Percentiles rank a stretch among this genome's conserved stretches.
Conservation (phyloP, 2,113 vertebrate species). For the Aix galericulata region DNA sequence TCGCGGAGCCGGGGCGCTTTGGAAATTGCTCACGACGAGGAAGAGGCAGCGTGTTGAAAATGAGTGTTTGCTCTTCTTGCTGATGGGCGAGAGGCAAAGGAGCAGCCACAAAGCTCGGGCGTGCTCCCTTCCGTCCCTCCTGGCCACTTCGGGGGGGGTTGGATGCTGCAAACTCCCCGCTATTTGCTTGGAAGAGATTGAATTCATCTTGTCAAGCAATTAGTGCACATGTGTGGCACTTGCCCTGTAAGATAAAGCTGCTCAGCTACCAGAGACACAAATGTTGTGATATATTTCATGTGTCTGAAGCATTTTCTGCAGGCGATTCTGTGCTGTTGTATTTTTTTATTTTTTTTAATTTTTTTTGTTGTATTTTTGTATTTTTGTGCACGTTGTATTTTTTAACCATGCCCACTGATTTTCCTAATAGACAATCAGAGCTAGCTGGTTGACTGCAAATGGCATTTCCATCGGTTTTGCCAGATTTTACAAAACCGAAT, state of each 20-base stretch:
- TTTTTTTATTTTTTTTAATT: too few species aligned
- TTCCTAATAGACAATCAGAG: not conserved
- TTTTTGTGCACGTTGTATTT: not conserved
- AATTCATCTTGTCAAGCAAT: not conserved
- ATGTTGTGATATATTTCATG: not conserved
- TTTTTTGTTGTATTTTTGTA: too few species aligned
- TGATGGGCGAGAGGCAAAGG: not conserved
- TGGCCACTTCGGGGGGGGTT: accelerated
- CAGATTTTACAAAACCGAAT: not conserved
- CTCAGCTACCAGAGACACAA: not conserved
- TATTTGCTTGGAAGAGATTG: not conserved
- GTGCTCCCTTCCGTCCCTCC: not conserved
- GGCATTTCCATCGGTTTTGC: not conserved
- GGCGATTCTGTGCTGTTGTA: accelerated
- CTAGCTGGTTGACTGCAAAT: not conserved
- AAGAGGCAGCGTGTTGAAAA: not conserved
- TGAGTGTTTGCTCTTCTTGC: not conserved
- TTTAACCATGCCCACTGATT: not conserved
- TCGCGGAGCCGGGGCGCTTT: not conserved
- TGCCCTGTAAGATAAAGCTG: not conserved
- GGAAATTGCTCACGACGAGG: not conserved
- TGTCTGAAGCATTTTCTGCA: not conserved
- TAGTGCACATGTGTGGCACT: not conserved
- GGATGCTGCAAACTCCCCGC: not conserved
- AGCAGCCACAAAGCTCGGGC: not conserved